Percentiles rank a stretch among this genome's conserved stretches.
phyloP scores from a whole-genome alignment of 2,888 invertebrate species.

The Mesorhabditis belari region DNA sequence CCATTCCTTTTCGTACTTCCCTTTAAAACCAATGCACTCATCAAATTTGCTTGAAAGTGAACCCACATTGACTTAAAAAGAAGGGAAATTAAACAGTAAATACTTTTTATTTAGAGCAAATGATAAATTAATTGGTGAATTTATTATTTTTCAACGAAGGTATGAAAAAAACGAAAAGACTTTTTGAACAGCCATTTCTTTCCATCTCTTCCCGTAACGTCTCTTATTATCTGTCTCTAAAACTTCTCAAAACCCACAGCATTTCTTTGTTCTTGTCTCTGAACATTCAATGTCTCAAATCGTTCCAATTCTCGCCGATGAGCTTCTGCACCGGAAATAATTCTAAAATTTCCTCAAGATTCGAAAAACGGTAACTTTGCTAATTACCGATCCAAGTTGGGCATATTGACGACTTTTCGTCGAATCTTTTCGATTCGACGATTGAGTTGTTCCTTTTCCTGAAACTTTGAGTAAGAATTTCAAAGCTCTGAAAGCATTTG shows the following conservation, averaged over 20 bases:
- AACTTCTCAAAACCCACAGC: conserved; percentile 9
- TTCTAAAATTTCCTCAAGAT: conserved; percentile 8
- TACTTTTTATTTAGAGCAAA: too few relatives aligned
- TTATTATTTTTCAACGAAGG: too few relatives aligned
- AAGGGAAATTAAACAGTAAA: too few relatives aligned
- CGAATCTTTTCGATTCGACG: conserved; percentile 62
- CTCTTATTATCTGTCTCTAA: too few relatives aligned
- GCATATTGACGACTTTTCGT: conserved; percentile 28
- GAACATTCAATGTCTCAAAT: conserved; percentile 61
- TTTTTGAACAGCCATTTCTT: too few relatives aligned
- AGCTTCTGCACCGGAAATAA: conserved; percentile 60
- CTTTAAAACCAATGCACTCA: too few relatives aligned
- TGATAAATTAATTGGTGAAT: too few relatives aligned
- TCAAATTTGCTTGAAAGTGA: too few relatives aligned
- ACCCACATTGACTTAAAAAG: too few relatives aligned
- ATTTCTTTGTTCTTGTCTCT: conserved; percentile 52
- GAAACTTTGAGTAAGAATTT: conserved; percentile 59
- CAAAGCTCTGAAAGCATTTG: neutral
- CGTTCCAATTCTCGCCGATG: conserved; percentile 63
- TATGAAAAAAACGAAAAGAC: too few relatives aligned
- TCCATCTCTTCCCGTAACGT: too few relatives aligned
- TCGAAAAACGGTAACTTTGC: neutral
- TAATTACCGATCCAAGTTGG: conserved; percentile 39
- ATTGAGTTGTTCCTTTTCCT: conserved; percentile 72
- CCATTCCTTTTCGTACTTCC: too few relatives aligned